Percentiles rank a stretch among this genome's conserved stretches.
These are phyloP conservation scores for Brachynemurus nebulosus DNA, from an alignment of 2,888 invertebrate genomes.

Conservation along the genomic window DNA sequence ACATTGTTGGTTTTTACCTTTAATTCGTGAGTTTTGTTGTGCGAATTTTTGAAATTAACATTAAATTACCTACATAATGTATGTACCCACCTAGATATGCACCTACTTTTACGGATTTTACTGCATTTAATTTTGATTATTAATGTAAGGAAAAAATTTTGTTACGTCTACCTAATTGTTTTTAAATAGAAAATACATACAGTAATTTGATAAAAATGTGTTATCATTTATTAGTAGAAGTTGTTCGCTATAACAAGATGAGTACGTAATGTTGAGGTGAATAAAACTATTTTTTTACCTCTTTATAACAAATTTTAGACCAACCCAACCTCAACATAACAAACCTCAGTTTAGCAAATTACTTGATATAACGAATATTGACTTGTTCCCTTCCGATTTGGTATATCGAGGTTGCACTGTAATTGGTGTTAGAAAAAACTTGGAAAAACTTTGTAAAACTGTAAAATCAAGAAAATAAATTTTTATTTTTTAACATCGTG, in stretches of 20 bases:
- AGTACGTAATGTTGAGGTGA: constrained; percentile 7
- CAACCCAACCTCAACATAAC: constrained; percentile 12
- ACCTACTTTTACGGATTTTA: too few relatives aligned
- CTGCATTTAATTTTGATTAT: neutral
- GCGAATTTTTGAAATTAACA: neutral
- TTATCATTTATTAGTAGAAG: constrained; percentile 3
- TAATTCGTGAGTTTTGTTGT: neutral
- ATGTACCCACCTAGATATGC: neutral
- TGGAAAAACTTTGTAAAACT: too few relatives aligned
- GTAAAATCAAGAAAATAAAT: too few relatives aligned
- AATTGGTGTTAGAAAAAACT: too few relatives aligned
- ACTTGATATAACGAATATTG: constrained; percentile 12
- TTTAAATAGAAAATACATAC: neutral
- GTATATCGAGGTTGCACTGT: constrained; percentile 30
- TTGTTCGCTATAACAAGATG: neutral
- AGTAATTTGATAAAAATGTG: constrained; percentile 2
- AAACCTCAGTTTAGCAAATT: constrained; percentile 12
- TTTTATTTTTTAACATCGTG: too few relatives aligned
- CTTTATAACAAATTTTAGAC: constrained; percentile 9
- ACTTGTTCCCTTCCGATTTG: constrained; percentile 9
- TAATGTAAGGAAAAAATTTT: constrained; percentile 2
- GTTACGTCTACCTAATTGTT: neutral
- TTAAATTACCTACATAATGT: neutral
- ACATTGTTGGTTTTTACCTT: neutral
- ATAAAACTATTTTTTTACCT: constrained; percentile 11